These are phyloP conservation scores for Xiphias gladius DNA, from an alignment of 2,113 vertebrate genomes.

Conservation along the genomic window DNA sequence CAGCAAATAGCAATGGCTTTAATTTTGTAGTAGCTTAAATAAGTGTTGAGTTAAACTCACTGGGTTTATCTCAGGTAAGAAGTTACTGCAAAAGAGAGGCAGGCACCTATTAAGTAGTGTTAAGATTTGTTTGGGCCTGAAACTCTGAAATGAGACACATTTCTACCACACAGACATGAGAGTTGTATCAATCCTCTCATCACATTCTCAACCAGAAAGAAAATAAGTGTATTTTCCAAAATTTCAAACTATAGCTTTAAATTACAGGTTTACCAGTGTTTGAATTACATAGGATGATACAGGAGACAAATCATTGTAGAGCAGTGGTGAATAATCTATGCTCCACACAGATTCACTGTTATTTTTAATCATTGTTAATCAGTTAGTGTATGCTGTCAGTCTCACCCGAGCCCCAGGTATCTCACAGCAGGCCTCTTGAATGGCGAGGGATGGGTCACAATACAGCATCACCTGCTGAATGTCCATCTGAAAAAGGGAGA, in stretches of 20 bases:
- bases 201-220: no score
- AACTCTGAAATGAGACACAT: no score
- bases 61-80: constrained; percentile 7
- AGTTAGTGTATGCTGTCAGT: background rate
- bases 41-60: background rate
- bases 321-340: background rate
- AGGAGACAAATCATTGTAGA: background rate
- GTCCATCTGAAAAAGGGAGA: constrained; percentile 86
- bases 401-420: constrained; percentile 90
- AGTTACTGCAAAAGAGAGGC: background rate
- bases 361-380: background rate
- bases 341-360: background rate
- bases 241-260: background rate
- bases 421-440: constrained; percentile 94
- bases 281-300: background rate
- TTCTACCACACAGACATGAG: no score
- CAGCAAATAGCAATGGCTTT: constrained; percentile 11
- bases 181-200: no score
- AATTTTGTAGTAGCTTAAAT: constrained; percentile 17
- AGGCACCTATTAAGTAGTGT: background rate
- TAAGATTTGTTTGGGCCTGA: no score
- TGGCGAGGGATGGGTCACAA: constrained; percentile 89
- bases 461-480: constrained; percentile 93
- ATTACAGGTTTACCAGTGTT: background rate
- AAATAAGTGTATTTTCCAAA: no score